Percentiles rank a stretch among this genome's conserved stretches.
These are phyloP conservation scores for Cirrhinus mrigala DNA, from an alignment of 2,797 vertebrate species.

Conservation along the genomic window DNA sequence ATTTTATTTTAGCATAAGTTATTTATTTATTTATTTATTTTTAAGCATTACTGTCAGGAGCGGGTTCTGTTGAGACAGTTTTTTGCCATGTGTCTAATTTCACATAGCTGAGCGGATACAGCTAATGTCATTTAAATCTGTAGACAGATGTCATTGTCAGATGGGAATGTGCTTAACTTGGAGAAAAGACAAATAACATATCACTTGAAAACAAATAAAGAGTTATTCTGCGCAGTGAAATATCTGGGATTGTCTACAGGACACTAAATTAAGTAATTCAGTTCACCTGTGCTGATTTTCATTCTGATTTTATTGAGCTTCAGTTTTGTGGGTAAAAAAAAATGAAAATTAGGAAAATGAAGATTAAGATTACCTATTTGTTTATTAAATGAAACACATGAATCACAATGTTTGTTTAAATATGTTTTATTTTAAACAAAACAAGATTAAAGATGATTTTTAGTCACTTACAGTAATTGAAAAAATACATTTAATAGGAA, in stretches of 20 bases:
- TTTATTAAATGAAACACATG: not conserved
- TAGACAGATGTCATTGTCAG: conserved; percentile 37
- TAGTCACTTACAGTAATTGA: not conserved
- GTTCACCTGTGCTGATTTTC: conserved; percentile 15
- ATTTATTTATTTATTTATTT: not conserved
- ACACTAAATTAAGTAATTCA: conserved; percentile 7
- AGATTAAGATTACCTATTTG: not conserved
- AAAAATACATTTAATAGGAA: not conserved
- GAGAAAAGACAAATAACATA: conserved; percentile 41
- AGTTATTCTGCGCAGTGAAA: conserved; percentile 12
- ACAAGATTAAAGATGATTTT: not conserved
- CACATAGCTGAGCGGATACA: conserved; percentile 45
- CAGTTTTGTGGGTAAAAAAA: not conserved
- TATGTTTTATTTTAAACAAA: not conserved
- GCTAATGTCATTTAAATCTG: conserved; percentile 29
- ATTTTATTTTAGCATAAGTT: not conserved
- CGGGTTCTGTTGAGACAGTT: not conserved
- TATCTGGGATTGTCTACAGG: conserved; percentile 10
- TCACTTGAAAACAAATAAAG: conserved; percentile 46
- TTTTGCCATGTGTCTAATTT: conserved; percentile 18
- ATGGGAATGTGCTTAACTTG: conserved; percentile 49
- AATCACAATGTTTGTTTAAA: not conserved
- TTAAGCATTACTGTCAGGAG: not conserved
- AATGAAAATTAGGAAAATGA: not conserved
- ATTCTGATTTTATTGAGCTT: not conserved